Evolutionary conservation across 2,888 invertebrate genomes (phyloP).

Genomic region (Hyalella azteca): DNA sequence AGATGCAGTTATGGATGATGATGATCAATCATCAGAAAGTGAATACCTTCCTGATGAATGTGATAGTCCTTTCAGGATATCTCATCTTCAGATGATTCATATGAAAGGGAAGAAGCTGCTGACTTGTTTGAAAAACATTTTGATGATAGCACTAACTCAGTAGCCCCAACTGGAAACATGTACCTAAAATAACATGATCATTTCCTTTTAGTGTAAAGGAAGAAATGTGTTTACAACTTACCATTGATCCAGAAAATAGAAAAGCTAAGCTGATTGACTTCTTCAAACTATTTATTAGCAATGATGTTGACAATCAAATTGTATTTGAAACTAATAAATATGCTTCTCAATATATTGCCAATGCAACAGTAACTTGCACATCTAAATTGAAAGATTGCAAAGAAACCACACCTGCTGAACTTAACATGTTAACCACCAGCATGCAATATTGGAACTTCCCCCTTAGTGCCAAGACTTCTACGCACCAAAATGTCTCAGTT

Average conservation of each 20-base stretch:
- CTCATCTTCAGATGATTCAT: neutral
- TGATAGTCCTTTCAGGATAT: neutral
- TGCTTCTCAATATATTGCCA: constrained; percentile 38
- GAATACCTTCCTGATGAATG: neutral
- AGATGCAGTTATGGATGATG: constrained; percentile 9
- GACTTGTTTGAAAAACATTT: neutral
- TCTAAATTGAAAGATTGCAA: constrained; percentile 36
- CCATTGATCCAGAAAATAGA: neutral
- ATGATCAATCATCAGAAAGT: neutral
- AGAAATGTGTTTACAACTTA: constrained; percentile 21
- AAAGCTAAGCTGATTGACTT: constrained; percentile 37
- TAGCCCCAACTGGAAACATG: neutral
- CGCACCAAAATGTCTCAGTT: neutral
- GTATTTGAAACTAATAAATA: constrained; percentile 40
- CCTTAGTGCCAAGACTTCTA: neutral
- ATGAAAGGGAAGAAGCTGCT: neutral
- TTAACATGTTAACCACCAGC: neutral
- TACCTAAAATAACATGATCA: neutral
- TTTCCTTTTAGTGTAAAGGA: constrained; percentile 33
- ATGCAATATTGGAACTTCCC: neutral
- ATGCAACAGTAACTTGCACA: constrained; percentile 38
- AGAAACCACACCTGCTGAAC: neutral
- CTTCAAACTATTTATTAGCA: constrained; percentile 40
- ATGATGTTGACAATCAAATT: constrained; percentile 42
- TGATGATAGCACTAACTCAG: neutral